Conservation (phyloP, 1,140 invertebrate genomes). For the Bombus confusus region DNA sequence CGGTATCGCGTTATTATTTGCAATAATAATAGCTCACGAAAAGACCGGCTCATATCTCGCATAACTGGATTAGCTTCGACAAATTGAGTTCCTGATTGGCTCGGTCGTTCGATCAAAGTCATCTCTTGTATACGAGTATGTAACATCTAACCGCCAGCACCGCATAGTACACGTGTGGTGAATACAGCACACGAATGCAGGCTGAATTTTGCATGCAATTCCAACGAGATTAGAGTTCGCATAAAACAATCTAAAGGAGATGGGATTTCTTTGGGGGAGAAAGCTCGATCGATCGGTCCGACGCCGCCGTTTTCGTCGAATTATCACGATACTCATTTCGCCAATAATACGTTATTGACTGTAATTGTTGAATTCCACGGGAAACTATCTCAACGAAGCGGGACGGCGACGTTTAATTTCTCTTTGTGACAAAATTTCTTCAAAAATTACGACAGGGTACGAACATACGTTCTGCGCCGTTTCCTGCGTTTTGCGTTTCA, state of each 20-base stretch:
- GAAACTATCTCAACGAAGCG: background rate
- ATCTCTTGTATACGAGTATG: slow-evolving; percentile 49
- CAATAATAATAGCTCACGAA: slow-evolving; percentile 45
- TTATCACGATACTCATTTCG: background rate
- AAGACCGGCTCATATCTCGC: slow-evolving; percentile 43
- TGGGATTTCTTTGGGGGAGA: background rate
- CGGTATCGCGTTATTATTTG: slow-evolving; percentile 37
- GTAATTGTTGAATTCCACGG: background rate
- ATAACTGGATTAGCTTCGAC: slow-evolving; percentile 52
- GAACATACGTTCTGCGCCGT: background rate
- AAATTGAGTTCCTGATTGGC: slow-evolving; percentile 55
- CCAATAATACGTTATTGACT: background rate
- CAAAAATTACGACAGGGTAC: background rate
- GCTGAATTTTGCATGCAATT: slow-evolving; percentile 39
- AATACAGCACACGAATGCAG: background rate
- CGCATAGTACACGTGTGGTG: slow-evolving; percentile 23
- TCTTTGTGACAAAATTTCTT: background rate
- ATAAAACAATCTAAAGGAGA: slow-evolving; percentile 20
- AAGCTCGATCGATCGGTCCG: background rate
- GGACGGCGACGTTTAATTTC: background rate
- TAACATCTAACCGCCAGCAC: slow-evolving; percentile 42
- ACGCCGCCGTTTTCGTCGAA: background rate
- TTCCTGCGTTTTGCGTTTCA: background rate
- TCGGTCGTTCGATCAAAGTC: slow-evolving; percentile 54
- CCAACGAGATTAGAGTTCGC: slow-evolving; percentile 35